A percentile compares a stretch with the other conserved stretches of the same genome.
phyloP scores from a whole-genome alignment of 2,797 vertebrate species.

The Coccyzus lansbergi region DNA sequence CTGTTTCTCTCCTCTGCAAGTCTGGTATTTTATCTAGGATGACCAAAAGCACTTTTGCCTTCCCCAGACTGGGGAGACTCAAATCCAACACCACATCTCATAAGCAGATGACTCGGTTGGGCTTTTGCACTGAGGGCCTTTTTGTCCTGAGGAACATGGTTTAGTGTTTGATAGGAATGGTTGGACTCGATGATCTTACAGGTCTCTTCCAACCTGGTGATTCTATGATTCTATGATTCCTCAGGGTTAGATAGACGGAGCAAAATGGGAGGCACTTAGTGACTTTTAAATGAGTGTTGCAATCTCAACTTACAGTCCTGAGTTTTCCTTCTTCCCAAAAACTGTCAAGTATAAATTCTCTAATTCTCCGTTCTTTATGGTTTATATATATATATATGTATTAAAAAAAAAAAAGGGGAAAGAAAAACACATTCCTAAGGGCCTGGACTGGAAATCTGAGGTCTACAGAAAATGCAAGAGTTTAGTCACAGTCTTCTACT shows the following conservation, averaged over 20 bases:
- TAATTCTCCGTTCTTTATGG: background rate
- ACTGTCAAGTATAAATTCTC: background rate
- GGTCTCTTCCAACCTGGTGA: too few species aligned
- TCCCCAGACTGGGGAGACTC: background rate
- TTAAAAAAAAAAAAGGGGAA: background rate
- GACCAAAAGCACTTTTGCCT: background rate
- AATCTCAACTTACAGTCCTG: too few species aligned
- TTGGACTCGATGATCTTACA: too few species aligned
- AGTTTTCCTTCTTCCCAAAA: background rate
- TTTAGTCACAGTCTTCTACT: background rate
- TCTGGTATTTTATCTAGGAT: background rate
- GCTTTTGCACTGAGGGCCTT: too few species aligned
- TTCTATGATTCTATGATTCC: too few species aligned
- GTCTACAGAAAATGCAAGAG: background rate
- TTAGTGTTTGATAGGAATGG: too few species aligned
- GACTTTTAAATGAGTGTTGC: too few species aligned
- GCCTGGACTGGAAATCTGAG: background rate
- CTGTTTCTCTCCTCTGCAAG: background rate
- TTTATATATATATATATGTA: too few species aligned
- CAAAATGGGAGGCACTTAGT: background rate
- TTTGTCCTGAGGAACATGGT: too few species aligned
- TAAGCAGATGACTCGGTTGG: background rate
- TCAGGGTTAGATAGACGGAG: background rate
- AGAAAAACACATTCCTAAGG: background rate
- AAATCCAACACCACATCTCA: background rate